Base-by-base conservation (phyloP, 2,888 invertebrate genomes). In the Ferdinandea cuprea region DNA sequence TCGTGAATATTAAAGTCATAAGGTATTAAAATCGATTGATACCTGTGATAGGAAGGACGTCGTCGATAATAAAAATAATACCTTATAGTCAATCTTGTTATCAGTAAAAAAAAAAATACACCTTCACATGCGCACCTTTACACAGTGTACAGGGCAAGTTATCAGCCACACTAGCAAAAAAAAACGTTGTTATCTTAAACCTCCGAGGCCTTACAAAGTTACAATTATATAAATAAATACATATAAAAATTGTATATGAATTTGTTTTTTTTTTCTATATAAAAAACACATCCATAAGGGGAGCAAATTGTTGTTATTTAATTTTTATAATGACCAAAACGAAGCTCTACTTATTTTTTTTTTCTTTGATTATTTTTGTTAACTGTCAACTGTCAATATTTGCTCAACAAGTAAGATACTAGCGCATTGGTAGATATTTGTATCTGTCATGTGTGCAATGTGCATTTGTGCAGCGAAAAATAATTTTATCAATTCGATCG, bases 1-100 rank as follows among this genome's bases (percentile, higher is more conserved):
- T 69, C 35, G 72, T 63, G 78, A 78, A 85, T 69, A 85, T 81
- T 68, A 54, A 81, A 85, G 80, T 86, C 85, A 77, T 84, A 85
- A 81, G 84, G 85, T 76, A 85, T 86, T 74, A 84, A 85, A 81
- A 84, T 74, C 85, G 76, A 80, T 85, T 85, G 76, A 85, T 80
- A 80, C 76, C 80, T 80, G 59, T 85, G 84, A 85, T 86, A 84
- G 80, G 78, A 86, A 85, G 85, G 85, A 85, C 76, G 76, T 78
- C 76, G 71, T 65, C 58, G 73, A 84, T 78, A 79, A 73, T 65
- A 73, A 78, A 78, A 72, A 63, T 50, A 83, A 61, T 69, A 58
- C 72, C 66, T 83, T 73, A 74, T 56, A 84, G 79, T 58, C 69
- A 78, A 77, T 77, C 56, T 52, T 54, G 61, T 69, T 77, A 83